These are phyloP conservation scores for Oceanodroma leucorhoa DNA, from an alignment of 2,797 vertebrate species.

Conservation along the genomic window DNA sequence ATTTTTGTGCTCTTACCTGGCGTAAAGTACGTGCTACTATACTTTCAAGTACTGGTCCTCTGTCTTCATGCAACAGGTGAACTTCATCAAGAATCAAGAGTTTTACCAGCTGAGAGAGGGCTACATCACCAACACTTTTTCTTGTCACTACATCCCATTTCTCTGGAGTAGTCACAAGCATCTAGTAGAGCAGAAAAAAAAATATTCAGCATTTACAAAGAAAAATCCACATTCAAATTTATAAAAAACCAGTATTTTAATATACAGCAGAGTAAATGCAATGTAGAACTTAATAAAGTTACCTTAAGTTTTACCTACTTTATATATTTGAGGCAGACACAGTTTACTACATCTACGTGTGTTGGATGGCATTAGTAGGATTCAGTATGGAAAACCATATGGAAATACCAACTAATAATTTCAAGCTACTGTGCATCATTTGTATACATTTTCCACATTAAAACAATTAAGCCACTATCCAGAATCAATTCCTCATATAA, in stretches of 20 bases:
- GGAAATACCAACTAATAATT: background rate
- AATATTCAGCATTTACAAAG: background rate
- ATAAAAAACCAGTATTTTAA: background rate
- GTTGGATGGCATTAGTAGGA: background rate
- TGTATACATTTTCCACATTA: background rate
- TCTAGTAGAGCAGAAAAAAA: slow-evolving; percentile 73
- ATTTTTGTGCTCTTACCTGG: slow-evolving; percentile 80
- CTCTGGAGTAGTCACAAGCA: slow-evolving; percentile 98
- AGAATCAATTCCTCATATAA: background rate
- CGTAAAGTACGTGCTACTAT: slow-evolving; percentile 94
- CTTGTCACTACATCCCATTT: slow-evolving; percentile 99
- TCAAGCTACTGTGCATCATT: background rate
- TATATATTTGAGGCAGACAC: background rate
- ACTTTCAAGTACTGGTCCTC: slow-evolving; percentile 97
- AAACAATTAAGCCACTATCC: background rate
- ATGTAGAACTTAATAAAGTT: background rate
- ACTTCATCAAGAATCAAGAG: slow-evolving; percentile 97
- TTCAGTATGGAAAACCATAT: background rate
- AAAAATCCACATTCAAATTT: background rate
- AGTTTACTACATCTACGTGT: background rate
- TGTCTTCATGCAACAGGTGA: slow-evolving; percentile 94
- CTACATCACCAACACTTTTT: slow-evolving; percentile 96
- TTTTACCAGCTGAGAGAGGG: slow-evolving; percentile 92
- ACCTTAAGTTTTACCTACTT: background rate
- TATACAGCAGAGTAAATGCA: background rate